These are phyloP conservation scores for Atherinomorus stipes DNA, from an alignment of 2,113 vertebrate genomes.

Conservation along the genomic window DNA sequence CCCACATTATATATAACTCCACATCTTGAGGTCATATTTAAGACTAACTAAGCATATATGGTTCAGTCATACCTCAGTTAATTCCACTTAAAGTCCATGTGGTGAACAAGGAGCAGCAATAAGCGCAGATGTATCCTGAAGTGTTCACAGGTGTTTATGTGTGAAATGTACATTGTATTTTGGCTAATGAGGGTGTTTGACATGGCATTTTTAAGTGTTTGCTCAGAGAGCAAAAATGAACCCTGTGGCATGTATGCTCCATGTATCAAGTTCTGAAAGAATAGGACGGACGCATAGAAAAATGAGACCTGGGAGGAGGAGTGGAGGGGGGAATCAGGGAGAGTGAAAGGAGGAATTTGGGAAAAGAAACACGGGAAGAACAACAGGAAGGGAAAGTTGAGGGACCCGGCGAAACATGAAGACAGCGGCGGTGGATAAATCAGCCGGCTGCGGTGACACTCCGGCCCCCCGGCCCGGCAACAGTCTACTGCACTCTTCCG, in stretches of 20 bases:
- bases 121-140: slow-evolving; percentile 48
- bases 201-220: slow-evolving; percentile 35
- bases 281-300: slow-evolving; percentile 46
- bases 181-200: slow-evolving; percentile 14
- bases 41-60: slow-evolving; percentile 41
- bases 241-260: slow-evolving; percentile 48
- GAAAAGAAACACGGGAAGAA: slow-evolving; percentile 83
- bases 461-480: slow-evolving; percentile 62
- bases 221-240: slow-evolving; percentile 55
- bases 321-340: slow-evolving; percentile 46
- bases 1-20: slow-evolving; percentile 32
- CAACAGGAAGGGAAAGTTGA: slow-evolving; percentile 84
- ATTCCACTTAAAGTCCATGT: slow-evolving; percentile 28
- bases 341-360: slow-evolving; percentile 74
- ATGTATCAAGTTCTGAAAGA: slow-evolving; percentile 64
- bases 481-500: slow-evolving; percentile 74
- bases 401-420: slow-evolving; percentile 81
- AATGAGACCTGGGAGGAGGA: slow-evolving; percentile 42
- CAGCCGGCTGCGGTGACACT: slow-evolving; percentile 75
- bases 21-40: slow-evolving; percentile 32
- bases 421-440: slow-evolving; percentile 83
- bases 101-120: slow-evolving; percentile 27
- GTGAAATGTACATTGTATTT: slow-evolving; percentile 31
- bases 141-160: slow-evolving; percentile 51
- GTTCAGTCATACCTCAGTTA: slow-evolving; percentile 42